Evolutionary conservation across 2,113 vertebrate species (phyloP).

Genomic region (Caretta caretta): DNA sequence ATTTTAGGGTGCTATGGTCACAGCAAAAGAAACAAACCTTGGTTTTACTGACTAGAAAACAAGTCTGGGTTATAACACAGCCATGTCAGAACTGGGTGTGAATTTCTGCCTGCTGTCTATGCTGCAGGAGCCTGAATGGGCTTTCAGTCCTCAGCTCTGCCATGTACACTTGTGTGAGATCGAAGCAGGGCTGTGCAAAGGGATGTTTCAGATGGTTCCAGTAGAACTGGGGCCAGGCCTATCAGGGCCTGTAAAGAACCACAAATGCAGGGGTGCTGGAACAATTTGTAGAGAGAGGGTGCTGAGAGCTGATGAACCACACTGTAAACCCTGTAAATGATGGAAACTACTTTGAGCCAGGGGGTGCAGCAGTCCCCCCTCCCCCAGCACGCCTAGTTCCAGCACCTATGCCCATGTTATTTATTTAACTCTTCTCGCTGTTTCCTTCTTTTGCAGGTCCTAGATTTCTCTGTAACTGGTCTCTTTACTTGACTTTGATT

Average conservation of each 20-base stretch:
- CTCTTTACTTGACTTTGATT: background rate
- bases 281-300: too few species aligned
- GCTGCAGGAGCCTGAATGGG: background rate
- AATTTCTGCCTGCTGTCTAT: background rate
- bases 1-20: background rate
- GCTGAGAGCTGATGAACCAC: too few species aligned
- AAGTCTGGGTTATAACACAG: accelerated
- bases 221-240: background rate
- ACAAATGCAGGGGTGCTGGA: too few species aligned
- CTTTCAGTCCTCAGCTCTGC: background rate
- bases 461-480: background rate
- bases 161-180: accelerated
- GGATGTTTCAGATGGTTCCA: background rate
- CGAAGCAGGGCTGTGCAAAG: background rate
- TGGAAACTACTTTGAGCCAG: too few species aligned
- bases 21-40: background rate
- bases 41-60: background rate
- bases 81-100: background rate
- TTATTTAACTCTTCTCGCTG: background rate
- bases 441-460: background rate
- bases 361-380: too few species aligned
- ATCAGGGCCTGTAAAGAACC: background rate
- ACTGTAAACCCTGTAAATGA: too few species aligned
- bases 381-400: too few species aligned
- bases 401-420: background rate